Base-by-base conservation (phyloP, 2,113 vertebrate species). In the Phoxinus phoxinus region DNA sequence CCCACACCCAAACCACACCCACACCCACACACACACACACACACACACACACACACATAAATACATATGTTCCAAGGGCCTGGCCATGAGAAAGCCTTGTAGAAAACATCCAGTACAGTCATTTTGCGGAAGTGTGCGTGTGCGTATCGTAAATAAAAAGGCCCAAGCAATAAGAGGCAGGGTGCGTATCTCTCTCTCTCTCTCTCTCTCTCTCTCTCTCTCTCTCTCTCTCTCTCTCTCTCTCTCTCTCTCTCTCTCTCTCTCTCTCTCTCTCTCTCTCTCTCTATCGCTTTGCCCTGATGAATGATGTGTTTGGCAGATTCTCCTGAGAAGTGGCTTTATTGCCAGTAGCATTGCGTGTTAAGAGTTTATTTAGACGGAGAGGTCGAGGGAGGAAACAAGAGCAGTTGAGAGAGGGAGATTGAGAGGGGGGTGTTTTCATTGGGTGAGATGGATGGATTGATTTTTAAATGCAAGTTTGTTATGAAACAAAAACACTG, bases 321-420 rank as follows among this genome's bases (percentile, higher is more conserved):
- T 77, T 83, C 35, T 48, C 30, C 72, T 19, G 67, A 84, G 67
- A 75, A 74, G 73, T 30, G 84, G 53, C 58, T 80, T 85, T 53
- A 46, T 44, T 86, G 84, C 84, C 84, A 86, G 84, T 88, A 85
- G 76, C 82, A 19, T 89, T 81, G 86, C 85, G 83, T 90, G 88
- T 90, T 72, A 89, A 88, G 88, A 89, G 88, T 89, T 90, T 90
- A 88, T 89, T 90, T 87, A 90, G 82, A 53, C 37, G 5, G 72
- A 44, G 69, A 44, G 56, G 23, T 84, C 32, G 15, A 30, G 72
- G 73, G 41, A 77, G 85, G 74, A 69, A 82, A 58, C 27, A 9
- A 82, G 27, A 79, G 65, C 44, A 61, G 32, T 78, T 30, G 61
- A 44, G 69, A 17, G 53, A 53, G 51, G 51, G 17, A 53, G 17